A percentile compares a stretch with the other conserved stretches of the same genome.
phyloP scores from a whole-genome alignment of 2,888 invertebrate species.

The Thymelicus sylvestris region DNA sequence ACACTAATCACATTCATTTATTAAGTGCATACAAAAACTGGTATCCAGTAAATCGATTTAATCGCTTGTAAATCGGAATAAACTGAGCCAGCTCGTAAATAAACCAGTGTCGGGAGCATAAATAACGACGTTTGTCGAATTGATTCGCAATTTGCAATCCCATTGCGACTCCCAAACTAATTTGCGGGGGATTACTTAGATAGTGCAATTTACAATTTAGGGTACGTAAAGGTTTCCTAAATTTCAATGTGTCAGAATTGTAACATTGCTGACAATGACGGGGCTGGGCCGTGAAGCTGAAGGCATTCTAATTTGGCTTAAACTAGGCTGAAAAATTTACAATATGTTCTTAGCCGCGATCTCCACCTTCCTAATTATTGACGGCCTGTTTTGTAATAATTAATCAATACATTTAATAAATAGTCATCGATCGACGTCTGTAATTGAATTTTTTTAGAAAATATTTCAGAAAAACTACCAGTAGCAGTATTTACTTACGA shows the following conservation, averaged over 20 bases:
- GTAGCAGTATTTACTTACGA: no score
- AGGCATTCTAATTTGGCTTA: no score
- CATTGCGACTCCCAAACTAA: constrained; percentile 33
- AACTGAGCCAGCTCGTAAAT: constrained; percentile 38
- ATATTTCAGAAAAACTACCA: no score
- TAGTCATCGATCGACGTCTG: no score
- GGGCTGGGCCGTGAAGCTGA: no score
- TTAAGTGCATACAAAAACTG: constrained; percentile 28
- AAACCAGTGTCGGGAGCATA: constrained; percentile 30
- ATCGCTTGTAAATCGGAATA: constrained; percentile 45
- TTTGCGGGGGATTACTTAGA: constrained; percentile 34
- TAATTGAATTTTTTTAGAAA: no score
- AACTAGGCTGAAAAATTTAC: no score
- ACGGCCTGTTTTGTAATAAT: no score
- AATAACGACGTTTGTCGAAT: constrained; percentile 32
- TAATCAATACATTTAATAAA: no score
- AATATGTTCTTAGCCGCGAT: no score
- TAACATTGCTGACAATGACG: not conserved
- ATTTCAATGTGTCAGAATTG: constrained; percentile 5
- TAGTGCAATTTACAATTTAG: constrained; percentile 24
- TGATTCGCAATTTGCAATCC: constrained; percentile 37
- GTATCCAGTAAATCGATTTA: constrained; percentile 34
- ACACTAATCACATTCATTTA: constrained; percentile 12
- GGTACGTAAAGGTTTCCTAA: not conserved
- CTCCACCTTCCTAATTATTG: no score